phyloP scores from a whole-genome alignment of 1,140 invertebrate genomes.

The Mamestra configurata region DNA sequence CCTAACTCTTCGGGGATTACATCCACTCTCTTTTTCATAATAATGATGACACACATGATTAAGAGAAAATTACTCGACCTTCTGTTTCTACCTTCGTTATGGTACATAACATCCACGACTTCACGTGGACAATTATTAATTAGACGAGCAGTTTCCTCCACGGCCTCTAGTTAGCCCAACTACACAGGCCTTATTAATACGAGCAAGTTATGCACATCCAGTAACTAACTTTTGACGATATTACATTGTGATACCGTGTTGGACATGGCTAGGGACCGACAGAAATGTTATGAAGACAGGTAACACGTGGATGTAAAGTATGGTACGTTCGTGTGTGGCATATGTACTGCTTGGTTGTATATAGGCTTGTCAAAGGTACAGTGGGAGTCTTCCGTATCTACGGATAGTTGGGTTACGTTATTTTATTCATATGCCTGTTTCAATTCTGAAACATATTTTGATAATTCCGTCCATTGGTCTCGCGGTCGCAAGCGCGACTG shows the following conservation, averaged over 20 bases:
- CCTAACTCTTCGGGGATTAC: no score
- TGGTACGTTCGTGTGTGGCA: not conserved
- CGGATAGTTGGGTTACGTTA: not conserved
- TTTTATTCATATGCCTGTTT: no score
- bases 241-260: slow-evolving; percentile 34
- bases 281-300: not conserved
- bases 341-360: not conserved
- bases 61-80: no score
- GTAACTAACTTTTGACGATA: slow-evolving; percentile 44
- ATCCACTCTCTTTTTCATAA: no score
- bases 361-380: no score
- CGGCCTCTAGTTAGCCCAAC: slow-evolving; percentile 29
- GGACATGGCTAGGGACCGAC: not conserved
- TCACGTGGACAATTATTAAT: slow-evolving; percentile 40
- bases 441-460: no score
- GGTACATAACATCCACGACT: no score
- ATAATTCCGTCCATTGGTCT: no score
- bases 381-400: not conserved
- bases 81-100: no score
- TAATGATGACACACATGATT: no score
- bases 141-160: slow-evolving; percentile 24
- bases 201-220: slow-evolving; percentile 35
- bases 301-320: not conserved
- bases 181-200: slow-evolving; percentile 42
- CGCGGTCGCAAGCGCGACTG: no score